Evolutionary conservation across 1,140 invertebrate species (phyloP).

Genomic region (Charaxes varanes): DNA sequence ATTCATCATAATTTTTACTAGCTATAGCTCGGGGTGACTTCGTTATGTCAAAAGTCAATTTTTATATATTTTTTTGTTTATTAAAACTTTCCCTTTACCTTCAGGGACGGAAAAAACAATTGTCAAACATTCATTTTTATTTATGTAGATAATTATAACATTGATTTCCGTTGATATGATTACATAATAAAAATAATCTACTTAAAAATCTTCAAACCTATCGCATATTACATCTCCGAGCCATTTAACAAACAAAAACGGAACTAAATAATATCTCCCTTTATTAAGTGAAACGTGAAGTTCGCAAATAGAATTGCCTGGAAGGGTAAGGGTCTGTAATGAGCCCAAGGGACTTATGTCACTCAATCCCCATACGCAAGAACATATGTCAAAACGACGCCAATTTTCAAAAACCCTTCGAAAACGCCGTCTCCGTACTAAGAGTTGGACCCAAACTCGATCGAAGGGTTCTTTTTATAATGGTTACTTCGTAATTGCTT

Average conservation of each 20-base stretch:
- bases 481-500: slow-evolving; percentile 56
- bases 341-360: slow-evolving; percentile 60
- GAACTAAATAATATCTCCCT: slow-evolving; percentile 30
- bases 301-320: slow-evolving; percentile 55
- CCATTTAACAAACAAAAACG: slow-evolving; percentile 20
- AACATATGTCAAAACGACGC: slow-evolving; percentile 59
- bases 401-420: slow-evolving; percentile 24
- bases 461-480: slow-evolving; percentile 27
- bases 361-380: slow-evolving; percentile 48
- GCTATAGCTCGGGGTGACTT: neutral
- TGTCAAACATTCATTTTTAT: too few relatives aligned
- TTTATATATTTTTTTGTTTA: too few relatives aligned
- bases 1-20: neutral
- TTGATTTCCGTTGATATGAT: too few relatives aligned
- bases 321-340: slow-evolving; percentile 58
- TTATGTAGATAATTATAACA: too few relatives aligned
- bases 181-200: too few relatives aligned
- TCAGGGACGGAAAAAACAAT: too few relatives aligned
- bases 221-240: slow-evolving; percentile 4
- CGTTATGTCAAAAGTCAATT: too few relatives aligned
- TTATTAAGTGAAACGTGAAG: slow-evolving; percentile 55
- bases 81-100: too few relatives aligned
- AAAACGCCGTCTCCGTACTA: slow-evolving; percentile 16
- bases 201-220: neutral
- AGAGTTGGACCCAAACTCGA: slow-evolving; percentile 12